Conservation (phyloP, 2,113 vertebrate species). For the Ranitomeya imitator region DNA sequence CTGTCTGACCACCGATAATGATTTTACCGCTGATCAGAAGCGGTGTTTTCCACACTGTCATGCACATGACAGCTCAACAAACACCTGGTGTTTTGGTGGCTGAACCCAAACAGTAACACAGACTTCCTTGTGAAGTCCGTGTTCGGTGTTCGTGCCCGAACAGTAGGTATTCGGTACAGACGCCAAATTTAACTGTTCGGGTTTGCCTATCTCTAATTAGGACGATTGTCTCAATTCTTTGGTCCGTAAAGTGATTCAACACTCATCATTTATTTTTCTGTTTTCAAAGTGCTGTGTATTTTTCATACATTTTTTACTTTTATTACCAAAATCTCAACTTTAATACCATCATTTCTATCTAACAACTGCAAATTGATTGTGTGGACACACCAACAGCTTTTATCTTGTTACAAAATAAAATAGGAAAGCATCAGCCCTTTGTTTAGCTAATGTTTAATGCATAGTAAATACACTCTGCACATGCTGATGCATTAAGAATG, state of each 20-base stretch:
- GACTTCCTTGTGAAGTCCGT: no score
- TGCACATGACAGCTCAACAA: no score
- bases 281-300: background rate
- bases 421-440: background rate
- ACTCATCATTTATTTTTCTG: background rate
- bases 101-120: no score
- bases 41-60: no score
- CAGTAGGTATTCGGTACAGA: no score
- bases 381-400: background rate
- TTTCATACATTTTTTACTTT: background rate
- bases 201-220: no score
- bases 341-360: background rate
- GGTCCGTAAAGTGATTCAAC: background rate
- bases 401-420: slow-evolving; percentile 19
- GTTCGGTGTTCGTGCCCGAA: no score
- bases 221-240: no score
- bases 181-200: no score
- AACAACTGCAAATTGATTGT: background rate
- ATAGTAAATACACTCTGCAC: slow-evolving; percentile 26
- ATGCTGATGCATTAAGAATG: slow-evolving; percentile 48
- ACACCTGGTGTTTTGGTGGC: no score
- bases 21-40: no score
- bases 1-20: no score
- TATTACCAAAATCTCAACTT: background rate
- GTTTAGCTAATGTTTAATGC: slow-evolving; percentile 39